Evolutionary conservation across 2,797 vertebrate species (phyloP).

Genomic region (Notoglanidium macrostoma): DNA sequence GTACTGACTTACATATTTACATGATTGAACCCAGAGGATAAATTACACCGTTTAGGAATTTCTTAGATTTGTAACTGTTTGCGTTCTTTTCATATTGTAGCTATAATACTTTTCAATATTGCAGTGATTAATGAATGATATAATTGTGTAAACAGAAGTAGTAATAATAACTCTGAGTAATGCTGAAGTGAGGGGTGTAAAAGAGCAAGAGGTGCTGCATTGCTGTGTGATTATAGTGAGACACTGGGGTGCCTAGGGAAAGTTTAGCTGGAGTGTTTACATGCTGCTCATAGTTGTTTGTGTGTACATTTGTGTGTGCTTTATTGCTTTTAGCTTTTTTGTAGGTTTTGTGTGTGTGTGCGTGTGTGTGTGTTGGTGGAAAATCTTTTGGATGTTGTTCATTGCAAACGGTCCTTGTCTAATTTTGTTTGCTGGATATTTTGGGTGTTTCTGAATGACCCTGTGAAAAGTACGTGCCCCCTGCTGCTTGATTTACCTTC

Average conservation of each 20-base stretch:
- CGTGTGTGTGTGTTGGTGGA: no score
- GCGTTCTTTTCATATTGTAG: neutral
- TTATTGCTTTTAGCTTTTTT: neutral
- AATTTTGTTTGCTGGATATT: neutral
- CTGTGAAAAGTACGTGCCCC: no score
- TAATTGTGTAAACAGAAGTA: neutral
- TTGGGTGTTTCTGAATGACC: no score
- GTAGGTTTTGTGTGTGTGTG: neutral
- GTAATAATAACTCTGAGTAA: neutral
- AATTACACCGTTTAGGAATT: neutral
- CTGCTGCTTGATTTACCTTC: no score
- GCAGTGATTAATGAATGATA: neutral
- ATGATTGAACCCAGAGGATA: neutral
- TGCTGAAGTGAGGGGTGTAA: neutral
- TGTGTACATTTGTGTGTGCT: neutral
- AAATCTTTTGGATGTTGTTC: no score
- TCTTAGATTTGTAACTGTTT: neutral
- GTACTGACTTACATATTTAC: neutral
- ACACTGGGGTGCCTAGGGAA: neutral
- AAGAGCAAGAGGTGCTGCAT: neutral
- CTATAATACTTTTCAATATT: neutral
- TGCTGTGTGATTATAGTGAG: neutral
- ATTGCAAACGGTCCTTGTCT: no score
- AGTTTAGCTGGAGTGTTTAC: constrained; percentile 10
- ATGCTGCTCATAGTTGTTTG: neutral